These are phyloP conservation scores for Gonatopus flavifemur DNA, from an alignment of 1,140 invertebrate genomes.

Conservation along the genomic window DNA sequence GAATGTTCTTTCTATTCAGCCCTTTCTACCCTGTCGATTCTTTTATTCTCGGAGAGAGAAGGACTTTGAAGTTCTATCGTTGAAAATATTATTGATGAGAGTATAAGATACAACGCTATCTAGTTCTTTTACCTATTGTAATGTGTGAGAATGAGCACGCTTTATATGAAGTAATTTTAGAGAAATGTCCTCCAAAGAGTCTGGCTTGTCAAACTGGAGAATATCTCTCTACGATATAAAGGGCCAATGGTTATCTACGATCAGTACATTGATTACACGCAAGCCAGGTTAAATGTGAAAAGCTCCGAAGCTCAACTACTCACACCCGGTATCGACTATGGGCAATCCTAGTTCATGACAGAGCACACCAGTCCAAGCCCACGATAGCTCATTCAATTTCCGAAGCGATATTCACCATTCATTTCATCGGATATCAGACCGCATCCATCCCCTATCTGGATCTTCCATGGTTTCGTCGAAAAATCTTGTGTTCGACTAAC, in stretches of 20 bases:
- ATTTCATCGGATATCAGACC: constrained; percentile 49
- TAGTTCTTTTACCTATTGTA: no score
- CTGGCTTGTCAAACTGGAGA: not conserved
- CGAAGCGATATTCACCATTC: constrained; percentile 54
- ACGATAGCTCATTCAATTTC: constrained; percentile 58
- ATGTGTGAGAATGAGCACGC: no score
- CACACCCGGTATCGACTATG: no score
- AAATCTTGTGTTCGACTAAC: constrained; percentile 18
- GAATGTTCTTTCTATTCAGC: no score
- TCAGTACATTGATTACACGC: constrained; percentile 54
- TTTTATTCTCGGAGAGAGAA: no score
- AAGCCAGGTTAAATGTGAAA: constrained; percentile 51
- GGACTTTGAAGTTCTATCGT: no score
- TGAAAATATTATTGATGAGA: no score
- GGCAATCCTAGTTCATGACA: no score
- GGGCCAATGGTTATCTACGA: constrained; percentile 50
- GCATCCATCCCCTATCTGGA: constrained; percentile 37
- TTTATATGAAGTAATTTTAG: no score
- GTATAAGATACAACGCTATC: no score
- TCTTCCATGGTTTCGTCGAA: constrained; percentile 36
- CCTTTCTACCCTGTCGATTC: no score
- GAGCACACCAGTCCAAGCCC: no score
- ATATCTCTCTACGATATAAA: not conserved
- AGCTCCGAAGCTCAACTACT: constrained; percentile 41
- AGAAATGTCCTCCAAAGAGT: constrained; percentile 4